A percentile compares a stretch with the other conserved stretches of the same genome.
Evolutionary conservation across 2,113 vertebrate species (phyloP).

Genomic region (Meleagris gallopavo): DNA sequence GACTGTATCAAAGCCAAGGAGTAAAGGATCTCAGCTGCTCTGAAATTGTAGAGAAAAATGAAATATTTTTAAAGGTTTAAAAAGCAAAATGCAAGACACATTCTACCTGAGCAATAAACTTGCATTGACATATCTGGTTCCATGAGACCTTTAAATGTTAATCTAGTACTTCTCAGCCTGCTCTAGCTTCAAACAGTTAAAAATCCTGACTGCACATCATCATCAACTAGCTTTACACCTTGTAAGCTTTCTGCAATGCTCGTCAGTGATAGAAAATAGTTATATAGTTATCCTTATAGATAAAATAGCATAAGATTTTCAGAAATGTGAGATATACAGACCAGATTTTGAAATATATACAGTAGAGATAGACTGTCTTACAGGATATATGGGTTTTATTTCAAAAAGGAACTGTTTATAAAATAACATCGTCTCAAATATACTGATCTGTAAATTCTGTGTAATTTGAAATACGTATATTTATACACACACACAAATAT

Average conservation of each 20-base stretch:
- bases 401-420: not conserved
- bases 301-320: not conserved
- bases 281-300: no score
- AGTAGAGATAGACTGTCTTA: not conserved
- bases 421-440: not conserved
- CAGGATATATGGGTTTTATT: not conserved
- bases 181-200: not conserved
- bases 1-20: constrained; percentile 84
- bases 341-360: not conserved
- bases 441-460: not conserved
- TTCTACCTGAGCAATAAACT: not conserved
- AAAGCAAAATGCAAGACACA: not conserved
- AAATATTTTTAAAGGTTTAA: not conserved
- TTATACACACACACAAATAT: no score
- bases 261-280: not conserved
- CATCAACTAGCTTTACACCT: not conserved
- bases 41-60: constrained; percentile 68
- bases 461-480: no score
- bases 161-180: not conserved
- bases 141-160: fast-evolving
- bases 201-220: not conserved
- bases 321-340: not conserved
- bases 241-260: not conserved
- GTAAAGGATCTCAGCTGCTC: constrained; percentile 91
- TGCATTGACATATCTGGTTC: not conserved